Conservation (phyloP, 2,888 invertebrate species). For the Platynereis dumerilii region DNA sequence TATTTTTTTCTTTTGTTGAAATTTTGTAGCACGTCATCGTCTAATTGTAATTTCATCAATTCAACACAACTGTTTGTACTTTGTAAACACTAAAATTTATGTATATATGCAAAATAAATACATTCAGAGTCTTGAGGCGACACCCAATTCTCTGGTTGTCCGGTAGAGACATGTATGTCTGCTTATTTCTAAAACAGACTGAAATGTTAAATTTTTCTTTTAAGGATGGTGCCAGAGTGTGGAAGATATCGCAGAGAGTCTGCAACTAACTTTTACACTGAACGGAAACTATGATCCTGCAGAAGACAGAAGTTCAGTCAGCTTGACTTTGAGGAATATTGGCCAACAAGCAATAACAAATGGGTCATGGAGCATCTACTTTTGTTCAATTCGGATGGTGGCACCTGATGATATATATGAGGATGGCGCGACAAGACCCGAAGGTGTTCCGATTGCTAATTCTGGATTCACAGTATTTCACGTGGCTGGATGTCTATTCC, state of each 20-base stretch:
- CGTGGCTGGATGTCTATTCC: constrained; percentile 42
- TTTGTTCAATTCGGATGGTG: constrained; percentile 34
- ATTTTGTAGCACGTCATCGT: too few species aligned
- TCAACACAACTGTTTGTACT: too few species aligned
- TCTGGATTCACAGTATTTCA: constrained; percentile 36
- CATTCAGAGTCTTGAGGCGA: too few species aligned
- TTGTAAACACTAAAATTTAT: too few species aligned
- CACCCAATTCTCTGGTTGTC: too few species aligned
- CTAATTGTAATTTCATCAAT: too few species aligned
- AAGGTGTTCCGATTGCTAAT: constrained; percentile 28
- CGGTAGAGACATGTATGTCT: too few species aligned
- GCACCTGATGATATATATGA: constrained; percentile 24
- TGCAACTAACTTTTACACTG: constrained; percentile 38
- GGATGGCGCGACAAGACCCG: neutral
- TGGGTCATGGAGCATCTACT: constrained; percentile 42
- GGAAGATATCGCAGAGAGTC: constrained; percentile 36
- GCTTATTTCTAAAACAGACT: too few species aligned
- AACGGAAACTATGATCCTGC: constrained; percentile 35
- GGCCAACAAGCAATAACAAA: constrained; percentile 37
- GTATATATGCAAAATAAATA: too few species aligned
- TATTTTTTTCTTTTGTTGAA: too few species aligned
- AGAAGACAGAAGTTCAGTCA: constrained; percentile 29
- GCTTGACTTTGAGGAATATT: constrained; percentile 41
- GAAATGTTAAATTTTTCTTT: too few species aligned
- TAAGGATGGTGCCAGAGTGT: neutral